phyloP scores from a whole-genome alignment of 2,113 vertebrate species.

The Myocastor coypus region DNA sequence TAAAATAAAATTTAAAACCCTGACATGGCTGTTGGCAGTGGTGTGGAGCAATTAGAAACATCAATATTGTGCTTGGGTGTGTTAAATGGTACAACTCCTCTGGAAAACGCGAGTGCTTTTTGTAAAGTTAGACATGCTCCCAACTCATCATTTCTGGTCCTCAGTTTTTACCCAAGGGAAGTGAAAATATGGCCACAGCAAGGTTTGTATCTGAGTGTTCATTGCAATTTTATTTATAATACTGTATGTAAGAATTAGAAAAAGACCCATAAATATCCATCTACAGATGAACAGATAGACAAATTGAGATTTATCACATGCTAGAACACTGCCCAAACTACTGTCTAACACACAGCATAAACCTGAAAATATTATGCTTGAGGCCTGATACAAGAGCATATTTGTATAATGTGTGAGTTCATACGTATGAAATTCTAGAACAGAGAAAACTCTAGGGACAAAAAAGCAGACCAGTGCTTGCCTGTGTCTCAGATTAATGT shows the following conservation, averaged over 20 bases:
- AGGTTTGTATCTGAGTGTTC: neutral
- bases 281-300: neutral
- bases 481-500: neutral
- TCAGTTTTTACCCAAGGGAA: neutral
- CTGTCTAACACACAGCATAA: neutral
- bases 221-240: neutral
- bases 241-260: neutral
- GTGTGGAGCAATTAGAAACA: neutral
- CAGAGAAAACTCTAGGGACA: neutral
- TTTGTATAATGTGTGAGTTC: neutral
- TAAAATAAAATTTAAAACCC: constrained; percentile 28
- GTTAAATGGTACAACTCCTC: neutral
- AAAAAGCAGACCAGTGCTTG: neutral
- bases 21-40: neutral
- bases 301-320: neutral
- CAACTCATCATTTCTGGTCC: neutral
- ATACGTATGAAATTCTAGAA: neutral
- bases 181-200: neutral
- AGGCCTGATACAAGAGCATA: neutral
- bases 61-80: neutral
- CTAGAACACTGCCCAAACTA: neutral
- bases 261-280: neutral
- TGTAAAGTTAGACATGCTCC: neutral
- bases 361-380: neutral
- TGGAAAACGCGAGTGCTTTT: neutral